Evolutionary conservation across 2,888 invertebrate genomes (phyloP).

Genomic region (Synanthedon tipuliformis): DNA sequence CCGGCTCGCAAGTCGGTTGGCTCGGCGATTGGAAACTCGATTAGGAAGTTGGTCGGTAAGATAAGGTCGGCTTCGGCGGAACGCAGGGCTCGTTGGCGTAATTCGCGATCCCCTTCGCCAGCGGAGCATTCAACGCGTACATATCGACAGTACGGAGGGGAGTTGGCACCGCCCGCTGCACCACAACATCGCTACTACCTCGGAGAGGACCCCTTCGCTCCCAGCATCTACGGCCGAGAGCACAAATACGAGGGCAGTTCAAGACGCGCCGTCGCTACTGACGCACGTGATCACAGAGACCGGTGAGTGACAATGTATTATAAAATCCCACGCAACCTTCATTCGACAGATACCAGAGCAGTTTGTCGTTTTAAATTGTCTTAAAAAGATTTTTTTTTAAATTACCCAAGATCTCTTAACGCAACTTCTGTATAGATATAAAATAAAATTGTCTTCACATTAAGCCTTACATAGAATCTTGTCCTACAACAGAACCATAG

Average conservation of each 20-base stretch:
- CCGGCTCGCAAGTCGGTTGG: slow-evolving; percentile 67
- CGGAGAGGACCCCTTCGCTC: slow-evolving; percentile 88
- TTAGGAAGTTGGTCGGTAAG: slow-evolving; percentile 85
- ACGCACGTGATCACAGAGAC: slow-evolving; percentile 57
- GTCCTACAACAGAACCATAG: slow-evolving; percentile 31
- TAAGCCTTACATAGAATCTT: slow-evolving; percentile 54
- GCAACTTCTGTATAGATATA: slow-evolving; percentile 7
- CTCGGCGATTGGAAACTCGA: slow-evolving; percentile 80
- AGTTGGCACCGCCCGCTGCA: slow-evolving; percentile 55
- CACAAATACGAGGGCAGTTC: slow-evolving; percentile 82
- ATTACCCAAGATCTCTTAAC: too few species aligned
- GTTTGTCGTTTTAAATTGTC: slow-evolving; percentile 1
- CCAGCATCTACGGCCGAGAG: slow-evolving; percentile 85
- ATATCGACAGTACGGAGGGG: slow-evolving; percentile 62
- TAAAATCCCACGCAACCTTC: too few species aligned
- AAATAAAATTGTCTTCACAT: not conserved
- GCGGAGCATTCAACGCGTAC: slow-evolving; percentile 57
- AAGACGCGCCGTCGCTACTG: slow-evolving; percentile 49
- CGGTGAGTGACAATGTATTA: slow-evolving; percentile 37
- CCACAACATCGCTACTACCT: slow-evolving; percentile 85
- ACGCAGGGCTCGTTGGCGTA: slow-evolving; percentile 74
- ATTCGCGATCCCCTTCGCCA: slow-evolving; percentile 72
- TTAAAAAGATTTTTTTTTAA: too few species aligned
- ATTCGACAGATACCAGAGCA: slow-evolving; percentile 2
- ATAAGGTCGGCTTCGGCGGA: slow-evolving; percentile 79